Evolutionary conservation across 2,888 invertebrate genomes (phyloP).

Genomic region (Philereme transversata): DNA sequence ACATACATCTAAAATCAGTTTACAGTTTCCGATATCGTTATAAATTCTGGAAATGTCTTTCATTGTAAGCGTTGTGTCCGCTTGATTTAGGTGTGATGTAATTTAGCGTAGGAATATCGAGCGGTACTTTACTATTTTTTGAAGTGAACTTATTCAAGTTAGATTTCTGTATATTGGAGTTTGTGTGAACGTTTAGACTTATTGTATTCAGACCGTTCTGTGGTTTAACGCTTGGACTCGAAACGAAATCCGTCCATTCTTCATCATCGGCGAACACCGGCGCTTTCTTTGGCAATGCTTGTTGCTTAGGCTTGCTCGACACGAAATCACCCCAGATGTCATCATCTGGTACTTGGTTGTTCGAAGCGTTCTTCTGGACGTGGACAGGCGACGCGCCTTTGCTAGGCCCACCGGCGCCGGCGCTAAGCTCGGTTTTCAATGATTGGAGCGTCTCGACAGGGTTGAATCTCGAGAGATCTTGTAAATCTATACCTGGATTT

Average conservation of each 20-base stretch:
- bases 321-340: slow-evolving; percentile 86
- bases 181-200: slow-evolving; percentile 76
- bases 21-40: slow-evolving; percentile 60
- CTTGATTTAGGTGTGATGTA: slow-evolving; percentile 77
- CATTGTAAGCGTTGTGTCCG: slow-evolving; percentile 62
- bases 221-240: slow-evolving; percentile 71
- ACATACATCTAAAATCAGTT: slow-evolving; percentile 43
- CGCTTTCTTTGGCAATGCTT: slow-evolving; percentile 53
- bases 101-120: slow-evolving; percentile 74
- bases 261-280: slow-evolving; percentile 67
- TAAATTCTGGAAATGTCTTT: slow-evolving; percentile 81
- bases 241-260: slow-evolving; percentile 81
- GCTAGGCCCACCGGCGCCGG: slow-evolving; percentile 55
- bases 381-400: slow-evolving; percentile 68
- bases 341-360: slow-evolving; percentile 68
- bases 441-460: slow-evolving; percentile 77
- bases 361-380: slow-evolving; percentile 47
- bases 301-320: slow-evolving; percentile 73
- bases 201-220: slow-evolving; percentile 77
- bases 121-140: slow-evolving; percentile 60
- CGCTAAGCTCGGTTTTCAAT: slow-evolving; percentile 66
- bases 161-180: slow-evolving; percentile 67
- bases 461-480: slow-evolving; percentile 78
- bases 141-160: slow-evolving; percentile 53
- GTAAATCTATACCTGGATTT: slow-evolving; percentile 83